These are phyloP conservation scores for Narcine bancroftii DNA, from an alignment of 2,113 vertebrate species.

Conservation along the genomic window DNA sequence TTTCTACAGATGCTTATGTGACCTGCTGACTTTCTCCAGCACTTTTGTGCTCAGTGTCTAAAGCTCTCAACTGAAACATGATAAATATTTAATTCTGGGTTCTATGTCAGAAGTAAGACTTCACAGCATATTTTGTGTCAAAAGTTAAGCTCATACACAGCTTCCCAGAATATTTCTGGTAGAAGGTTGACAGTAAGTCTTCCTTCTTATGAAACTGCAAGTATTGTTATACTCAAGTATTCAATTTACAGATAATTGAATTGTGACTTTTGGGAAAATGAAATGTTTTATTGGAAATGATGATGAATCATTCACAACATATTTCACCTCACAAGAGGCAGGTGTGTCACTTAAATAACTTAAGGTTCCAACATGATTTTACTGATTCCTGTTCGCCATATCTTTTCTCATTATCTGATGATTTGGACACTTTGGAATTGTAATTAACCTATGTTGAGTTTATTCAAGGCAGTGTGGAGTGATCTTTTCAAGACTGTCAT, in stretches of 20 bases:
- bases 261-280: too few species aligned
- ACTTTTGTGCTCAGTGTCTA: too few species aligned
- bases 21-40: too few species aligned
- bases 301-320: too few species aligned
- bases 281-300: too few species aligned
- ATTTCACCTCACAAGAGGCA: not conserved
- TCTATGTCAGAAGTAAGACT: not conserved
- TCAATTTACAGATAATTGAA: too few species aligned
- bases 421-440: not conserved
- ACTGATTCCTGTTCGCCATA: not conserved
- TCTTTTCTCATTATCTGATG: not conserved
- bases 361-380: not conserved
- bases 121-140: not conserved
- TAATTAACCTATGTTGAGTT: not conserved
- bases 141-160: not conserved
- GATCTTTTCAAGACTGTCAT: not conserved
- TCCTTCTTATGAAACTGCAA: not conserved
- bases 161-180: not conserved
- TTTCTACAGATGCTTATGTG: too few species aligned
- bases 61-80: not conserved
- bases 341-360: not conserved
- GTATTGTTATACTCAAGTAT: not conserved
- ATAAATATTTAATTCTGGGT: not conserved
- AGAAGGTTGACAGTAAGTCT: not conserved
- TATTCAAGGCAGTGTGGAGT: not conserved